Evolutionary conservation across 2,797 vertebrate genomes (phyloP), one percentile per base, ranked within the genome.

Genomic region (Xiphophorus birchmanni): DNA sequence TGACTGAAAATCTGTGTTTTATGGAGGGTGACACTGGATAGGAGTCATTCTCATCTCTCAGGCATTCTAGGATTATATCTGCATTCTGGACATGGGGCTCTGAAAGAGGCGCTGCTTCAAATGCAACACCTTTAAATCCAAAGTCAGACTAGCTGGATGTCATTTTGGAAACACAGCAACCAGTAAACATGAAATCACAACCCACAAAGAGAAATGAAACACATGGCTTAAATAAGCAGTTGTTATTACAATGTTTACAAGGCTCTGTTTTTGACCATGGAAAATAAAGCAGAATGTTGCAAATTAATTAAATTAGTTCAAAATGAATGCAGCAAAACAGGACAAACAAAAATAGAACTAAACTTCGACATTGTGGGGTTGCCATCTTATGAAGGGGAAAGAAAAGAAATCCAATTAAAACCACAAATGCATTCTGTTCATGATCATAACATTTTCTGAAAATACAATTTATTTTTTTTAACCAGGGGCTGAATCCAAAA

Each of bases 181-280:
- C 65, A 81, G 23, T 74, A 84, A 86, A 74, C 67, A 3, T 76
- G 13, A 83, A 82, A 63, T 82, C 67, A n/a, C 67, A 44, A 44
- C 23, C 23, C 2, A 32, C 82, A 40, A 83, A 73, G 15, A 84
- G 52, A 84, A 87, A 85, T 80, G 75, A 85, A 76, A 85, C 81
- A 93, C 87, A 86, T 44, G 75, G 60, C 73, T 89, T 54, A 87
- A 86, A 86, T 77, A 52, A 84, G 80, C 65, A 74, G 40, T 10
- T 54, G 75, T 76, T 52, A 11, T 75, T 69, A 74, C 77, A 69
- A 84, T 85, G 85, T 69, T 47, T 54, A 83, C 80, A 82, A 69
- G 78, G 56, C 60, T 83, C 60, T 71, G 18, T 12, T 42, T 67
- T 40, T 11, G 23, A 71, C 4, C 0, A 5, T n/a, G 3, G 23